Evolutionary conservation across 2,888 invertebrate genomes (phyloP), one percentile per base, ranked within the genome.

Genomic region (Ophion ventricosus): DNA sequence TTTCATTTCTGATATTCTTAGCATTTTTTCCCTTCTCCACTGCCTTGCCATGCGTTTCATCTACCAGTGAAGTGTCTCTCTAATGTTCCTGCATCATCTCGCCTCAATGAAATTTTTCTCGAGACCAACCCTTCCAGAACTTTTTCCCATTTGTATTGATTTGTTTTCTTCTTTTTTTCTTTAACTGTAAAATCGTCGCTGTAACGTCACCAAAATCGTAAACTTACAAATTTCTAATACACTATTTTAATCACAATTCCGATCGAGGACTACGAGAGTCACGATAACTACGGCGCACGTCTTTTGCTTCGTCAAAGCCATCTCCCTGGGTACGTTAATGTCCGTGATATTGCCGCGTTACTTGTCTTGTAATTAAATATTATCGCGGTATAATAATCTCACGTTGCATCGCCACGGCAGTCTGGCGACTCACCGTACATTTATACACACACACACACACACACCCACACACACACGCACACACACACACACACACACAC

Each of bases 331-430:
- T 49, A 49, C 49, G 11, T 49, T 49, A 49, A 49, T 79, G 59
- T 80, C 82, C 79, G 72, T 83, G 75, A 83, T 75, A 76, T 82
- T 77, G 73, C 49, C 11, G 49, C 73, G 80, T 14, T 73, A 78
- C 74, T 80, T 78, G 78, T 82, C 77, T 70, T 73, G 73, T 82
- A 78, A 82, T 82, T 82, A 80, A 84, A 86, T 80, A 81, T 84
- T 86, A 82, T 80, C 77, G 63, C 64, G 73, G 69, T 57, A 49
- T 67, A 80, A 81, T 80, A 81, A 84, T 84, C 84, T 81, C 74
- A 59, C 54, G 81, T 69, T 74, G 81, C 73, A 73, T 80, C 77
- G 67, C 57, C 69, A 63, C 64, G 69, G 56, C 82, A 78, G 72
- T 67, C 73, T 73, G 82, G 78, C 74, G 73, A 63, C 82, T 69